Evolutionary conservation across 2,888 invertebrate genomes (phyloP), one percentile per base, ranked within the genome.

Genomic region (Hydrotaea diabolus): DNA sequence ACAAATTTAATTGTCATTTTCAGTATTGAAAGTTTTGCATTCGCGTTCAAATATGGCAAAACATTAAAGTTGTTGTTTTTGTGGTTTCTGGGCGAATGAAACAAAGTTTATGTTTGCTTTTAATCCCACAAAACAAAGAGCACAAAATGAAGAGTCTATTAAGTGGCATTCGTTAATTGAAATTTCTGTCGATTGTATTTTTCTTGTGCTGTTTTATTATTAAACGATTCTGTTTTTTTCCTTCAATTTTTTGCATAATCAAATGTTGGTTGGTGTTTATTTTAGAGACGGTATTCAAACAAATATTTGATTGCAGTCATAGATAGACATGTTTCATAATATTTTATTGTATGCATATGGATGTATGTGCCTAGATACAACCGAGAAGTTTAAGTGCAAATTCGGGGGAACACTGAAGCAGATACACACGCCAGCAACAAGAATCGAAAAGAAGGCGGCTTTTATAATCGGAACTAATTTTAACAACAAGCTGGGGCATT

Each of bases 111-210:
- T 66, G 39, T 66, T 66, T 39, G 19, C 31, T 31, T 66, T 66
- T 66, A 66, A 66, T 39, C 26, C 31, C 66, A 19, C 17, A 11
- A 64, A 62, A 66, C 66, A 66, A 66, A n/a, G 19, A 43, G 7
- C 2, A 62, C 62, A 39, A 39, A 62, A 62, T 62, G 62, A 62
- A 62, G 62, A 62, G 62, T 62, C 62, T 62, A 62, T 62, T 31
- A 62, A 62, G 62, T 62, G 62, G 62, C 62, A 31, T 4, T 4
- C 31, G 66, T 66, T 66, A 66, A 66, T 66, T 66, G 39, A 66
- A 66, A 19, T 66, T n/a, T n/a, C 19, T 62, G 62, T 15, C 31
- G 62, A 62, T 26, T 62, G 62, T 62, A n/a, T n/a, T n/a, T 31
- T 31, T 31, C 3, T 2, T 31, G 7, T 31, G 2, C 7, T 62